phyloP scores from a whole-genome alignment of 2,113 vertebrate genomes.

The Crypturellus undulatus region DNA sequence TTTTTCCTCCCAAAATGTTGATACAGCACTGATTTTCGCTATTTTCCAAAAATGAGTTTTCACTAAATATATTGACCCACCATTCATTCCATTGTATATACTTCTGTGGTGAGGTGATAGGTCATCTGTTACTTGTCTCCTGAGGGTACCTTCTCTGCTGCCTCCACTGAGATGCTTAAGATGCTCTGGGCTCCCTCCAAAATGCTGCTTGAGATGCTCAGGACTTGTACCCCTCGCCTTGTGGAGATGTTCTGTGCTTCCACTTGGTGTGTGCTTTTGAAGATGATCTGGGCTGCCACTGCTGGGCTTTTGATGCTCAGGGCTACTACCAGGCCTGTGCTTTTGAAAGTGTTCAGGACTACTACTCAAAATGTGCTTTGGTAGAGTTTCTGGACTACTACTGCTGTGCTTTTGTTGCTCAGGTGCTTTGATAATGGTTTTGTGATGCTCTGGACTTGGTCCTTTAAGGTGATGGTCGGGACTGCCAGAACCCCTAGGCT shows the following conservation, averaged over 20 bases:
- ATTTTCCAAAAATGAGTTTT: neutral
- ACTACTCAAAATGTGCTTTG: slow-evolving; percentile 81
- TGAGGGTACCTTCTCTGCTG: slow-evolving; percentile 85
- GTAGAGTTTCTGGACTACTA: slow-evolving; percentile 81
- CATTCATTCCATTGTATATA: slow-evolving; percentile 73
- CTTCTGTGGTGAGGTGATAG: slow-evolving; percentile 67
- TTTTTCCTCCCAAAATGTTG: neutral
- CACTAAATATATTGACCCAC: slow-evolving; percentile 20
- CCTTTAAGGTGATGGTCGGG: slow-evolving; percentile 85
- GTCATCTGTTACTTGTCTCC: slow-evolving; percentile 81
- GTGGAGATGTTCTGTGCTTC: slow-evolving; percentile 88
- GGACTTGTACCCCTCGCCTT: slow-evolving; percentile 90
- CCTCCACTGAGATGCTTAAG: slow-evolving; percentile 83
- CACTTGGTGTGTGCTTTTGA: slow-evolving; percentile 81
- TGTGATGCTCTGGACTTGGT: slow-evolving; percentile 87
- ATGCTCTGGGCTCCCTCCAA: slow-evolving; percentile 82
- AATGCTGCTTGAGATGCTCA: slow-evolving; percentile 88
- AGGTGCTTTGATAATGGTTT: slow-evolving; percentile 78
- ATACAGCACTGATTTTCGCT: no score
- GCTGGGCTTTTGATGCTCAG: slow-evolving; percentile 81
- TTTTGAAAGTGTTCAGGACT: slow-evolving; percentile 89
- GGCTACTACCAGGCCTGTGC: slow-evolving; percentile 83
- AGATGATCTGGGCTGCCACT: slow-evolving; percentile 82
- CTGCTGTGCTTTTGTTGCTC: slow-evolving; percentile 82
- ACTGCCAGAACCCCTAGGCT: slow-evolving; percentile 76